Percentiles rank a stretch among this genome's conserved stretches.
These are phyloP conservation scores for Diaprepes abbreviatus DNA, from an alignment of 2,888 invertebrate genomes.

Conservation along the genomic window DNA sequence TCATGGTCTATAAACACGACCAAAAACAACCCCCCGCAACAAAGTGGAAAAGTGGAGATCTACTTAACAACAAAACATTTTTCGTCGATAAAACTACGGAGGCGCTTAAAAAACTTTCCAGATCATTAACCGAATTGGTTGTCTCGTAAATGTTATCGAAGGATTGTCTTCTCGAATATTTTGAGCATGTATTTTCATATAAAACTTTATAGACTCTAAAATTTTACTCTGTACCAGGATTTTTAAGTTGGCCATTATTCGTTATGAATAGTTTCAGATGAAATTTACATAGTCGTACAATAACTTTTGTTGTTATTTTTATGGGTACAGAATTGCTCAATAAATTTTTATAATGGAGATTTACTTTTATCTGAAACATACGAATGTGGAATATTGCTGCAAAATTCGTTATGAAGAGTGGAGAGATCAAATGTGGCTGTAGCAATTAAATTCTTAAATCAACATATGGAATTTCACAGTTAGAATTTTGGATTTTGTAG, in stretches of 20 bases:
- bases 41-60: slow-evolving; percentile 25
- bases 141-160: slow-evolving; percentile 34
- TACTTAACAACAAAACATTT: slow-evolving; percentile 18
- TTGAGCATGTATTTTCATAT: slow-evolving; percentile 33
- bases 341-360: too few relatives aligned
- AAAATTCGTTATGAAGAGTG: too few relatives aligned
- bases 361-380: too few relatives aligned
- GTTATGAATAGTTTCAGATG: slow-evolving; percentile 5
- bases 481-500: too few relatives aligned
- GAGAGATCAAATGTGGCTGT: too few relatives aligned
- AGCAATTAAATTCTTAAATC: too few relatives aligned
- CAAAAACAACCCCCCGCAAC: slow-evolving; percentile 16
- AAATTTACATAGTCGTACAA: slow-evolving; percentile 5
- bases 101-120: slow-evolving; percentile 38
- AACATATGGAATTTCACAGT: too few relatives aligned
- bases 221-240: slow-evolving; percentile 16
- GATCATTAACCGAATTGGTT: slow-evolving; percentile 33
- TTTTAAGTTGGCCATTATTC: slow-evolving; percentile 20
- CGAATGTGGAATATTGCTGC: too few relatives aligned
- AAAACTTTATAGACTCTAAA: slow-evolving; percentile 36
- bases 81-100: slow-evolving; percentile 14
- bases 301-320: background rate
- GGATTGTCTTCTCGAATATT: slow-evolving; percentile 29
- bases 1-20: slow-evolving; percentile 22
- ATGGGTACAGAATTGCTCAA: background rate